A percentile compares a stretch with the other conserved stretches of the same genome.
phyloP scores from a whole-genome alignment of 2,888 invertebrate species.

The Clitarchus hookeri region DNA sequence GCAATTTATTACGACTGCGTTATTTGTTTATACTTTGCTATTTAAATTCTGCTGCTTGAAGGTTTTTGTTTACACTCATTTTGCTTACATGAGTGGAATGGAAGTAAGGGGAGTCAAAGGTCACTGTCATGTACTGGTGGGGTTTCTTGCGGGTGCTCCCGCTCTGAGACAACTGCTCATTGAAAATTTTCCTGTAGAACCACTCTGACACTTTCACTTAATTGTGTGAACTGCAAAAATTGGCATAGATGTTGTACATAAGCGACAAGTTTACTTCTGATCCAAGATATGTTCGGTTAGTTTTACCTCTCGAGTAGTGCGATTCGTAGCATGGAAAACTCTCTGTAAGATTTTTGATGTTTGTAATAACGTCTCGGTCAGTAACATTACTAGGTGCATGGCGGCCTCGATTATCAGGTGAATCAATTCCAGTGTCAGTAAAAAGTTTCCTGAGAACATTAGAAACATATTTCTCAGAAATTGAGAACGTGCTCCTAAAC shows the following conservation, averaged over 20 bases:
- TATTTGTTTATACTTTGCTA: too few species aligned
- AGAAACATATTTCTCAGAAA: not conserved
- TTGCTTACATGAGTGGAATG: too few species aligned
- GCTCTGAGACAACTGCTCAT: too few species aligned
- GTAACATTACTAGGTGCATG: not conserved
- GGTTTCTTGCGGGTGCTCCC: too few species aligned
- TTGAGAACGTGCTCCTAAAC: not conserved
- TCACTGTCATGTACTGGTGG: too few species aligned
- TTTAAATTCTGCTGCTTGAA: too few species aligned
- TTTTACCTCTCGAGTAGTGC: not conserved
- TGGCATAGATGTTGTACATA: not conserved
- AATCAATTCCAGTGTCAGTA: not conserved
- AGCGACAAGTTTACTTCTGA: not conserved
- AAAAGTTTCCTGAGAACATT: not conserved
- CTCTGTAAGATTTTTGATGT: not conserved
- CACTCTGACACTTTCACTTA: not conserved
- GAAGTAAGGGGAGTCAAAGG: too few species aligned
- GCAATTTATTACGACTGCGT: too few species aligned
- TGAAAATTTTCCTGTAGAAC: not conserved
- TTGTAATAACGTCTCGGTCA: not conserved
- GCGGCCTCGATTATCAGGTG: not conserved
- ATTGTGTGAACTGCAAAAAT: not conserved
- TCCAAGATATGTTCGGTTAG: not conserved
- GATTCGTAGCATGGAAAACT: conserved; percentile 8
- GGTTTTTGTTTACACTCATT: too few species aligned